Evolutionary conservation across 2,888 invertebrate species (phyloP).

Genomic region (Epinotia nisella): DNA sequence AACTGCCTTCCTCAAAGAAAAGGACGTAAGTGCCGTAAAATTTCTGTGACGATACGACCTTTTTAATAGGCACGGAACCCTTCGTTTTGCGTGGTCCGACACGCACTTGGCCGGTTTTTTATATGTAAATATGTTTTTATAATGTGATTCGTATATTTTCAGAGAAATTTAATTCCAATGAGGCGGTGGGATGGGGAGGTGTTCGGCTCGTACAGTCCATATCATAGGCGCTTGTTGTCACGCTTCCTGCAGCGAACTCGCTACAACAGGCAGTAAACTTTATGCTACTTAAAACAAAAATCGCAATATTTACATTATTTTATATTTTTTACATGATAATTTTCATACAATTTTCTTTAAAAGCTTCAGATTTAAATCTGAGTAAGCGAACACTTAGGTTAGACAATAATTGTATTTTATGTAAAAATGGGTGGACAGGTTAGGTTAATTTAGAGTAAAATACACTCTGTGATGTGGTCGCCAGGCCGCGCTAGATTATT

Average conservation of each 20-base stretch:
- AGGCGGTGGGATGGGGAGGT: conserved; percentile 56
- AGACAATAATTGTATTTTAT: conserved; percentile 52
- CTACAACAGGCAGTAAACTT: conserved; percentile 12
- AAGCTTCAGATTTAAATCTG: conserved; percentile 27
- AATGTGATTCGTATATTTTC: conserved; percentile 47
- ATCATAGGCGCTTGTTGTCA: conserved; percentile 35
- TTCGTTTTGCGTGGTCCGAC: too few species aligned
- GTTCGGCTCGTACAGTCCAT: conserved; percentile 36
- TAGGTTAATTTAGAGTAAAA: conserved; percentile 52
- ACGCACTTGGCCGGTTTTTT: too few species aligned
- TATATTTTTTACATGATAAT: conserved; percentile 38
- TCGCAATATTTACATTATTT: conserved; percentile 41
- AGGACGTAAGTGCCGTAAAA: too few species aligned
- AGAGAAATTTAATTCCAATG: conserved; percentile 61
- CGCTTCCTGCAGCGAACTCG: conserved; percentile 29
- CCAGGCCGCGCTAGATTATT: conserved; percentile 19
- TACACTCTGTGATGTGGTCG: conserved; percentile 44
- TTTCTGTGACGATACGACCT: too few species aligned
- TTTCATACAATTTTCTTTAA: conserved; percentile 30
- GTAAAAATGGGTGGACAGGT: conserved; percentile 57
- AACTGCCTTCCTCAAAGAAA: too few species aligned
- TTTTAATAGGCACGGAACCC: too few species aligned
- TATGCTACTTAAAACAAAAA: conserved; percentile 35
- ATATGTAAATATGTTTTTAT: background rate
- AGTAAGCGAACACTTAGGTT: conserved; percentile 37